Base-by-base conservation (phyloP, 1,140 invertebrate species). In the Steinernema khuongi region DNA sequence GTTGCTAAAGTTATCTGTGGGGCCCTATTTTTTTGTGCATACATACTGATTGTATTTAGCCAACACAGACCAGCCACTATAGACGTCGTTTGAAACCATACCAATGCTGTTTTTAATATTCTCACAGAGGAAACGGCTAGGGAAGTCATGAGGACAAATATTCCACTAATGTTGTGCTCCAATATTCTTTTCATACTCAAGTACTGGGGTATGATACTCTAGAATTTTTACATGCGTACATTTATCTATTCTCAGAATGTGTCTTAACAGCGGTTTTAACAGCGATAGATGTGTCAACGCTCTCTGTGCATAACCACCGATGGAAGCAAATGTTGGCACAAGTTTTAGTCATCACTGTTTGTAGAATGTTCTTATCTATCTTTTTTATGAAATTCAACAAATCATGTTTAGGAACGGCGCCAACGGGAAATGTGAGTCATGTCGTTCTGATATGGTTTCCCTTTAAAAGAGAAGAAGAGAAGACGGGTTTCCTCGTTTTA, bases 241-340 rank as follows among this genome's bases (percentile, higher is more conserved):
- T 70, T 36, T 41, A 1, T 1, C 50, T 66, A 26, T 66, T 18
- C 28, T 31, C 41, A 41, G 30, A 41, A 14, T 19, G 14, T 30
- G 17, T 29, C 67, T 31, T 30, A 22, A 22, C 32, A 19, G 14
- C 31, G 7, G 30, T 70, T 70, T 41, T 29, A 70, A 43, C 41
- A 33, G 68, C 33, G 68, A 70, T 41, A 70, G 22, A 19, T 2
- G 2, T 1, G 19, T 70, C n/a, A n/a, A n/a, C n/a, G 7, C 29
- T 70, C 44, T 70, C 11, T 70, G 68, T 70, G 68, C 28, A 70
- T 70, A 70, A 70, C 36, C 44, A 41, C 36, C 44, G 32, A 41
- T 70, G 19, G 19, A 14, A 67, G 32, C 1, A 14, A 31, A 1
- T 18, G 2, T 18, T 2, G 32, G 32, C 32, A 18, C 18, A 31